phyloP scores from a whole-genome alignment of 2,797 vertebrate genomes.

The Vireo griseus region DNA sequence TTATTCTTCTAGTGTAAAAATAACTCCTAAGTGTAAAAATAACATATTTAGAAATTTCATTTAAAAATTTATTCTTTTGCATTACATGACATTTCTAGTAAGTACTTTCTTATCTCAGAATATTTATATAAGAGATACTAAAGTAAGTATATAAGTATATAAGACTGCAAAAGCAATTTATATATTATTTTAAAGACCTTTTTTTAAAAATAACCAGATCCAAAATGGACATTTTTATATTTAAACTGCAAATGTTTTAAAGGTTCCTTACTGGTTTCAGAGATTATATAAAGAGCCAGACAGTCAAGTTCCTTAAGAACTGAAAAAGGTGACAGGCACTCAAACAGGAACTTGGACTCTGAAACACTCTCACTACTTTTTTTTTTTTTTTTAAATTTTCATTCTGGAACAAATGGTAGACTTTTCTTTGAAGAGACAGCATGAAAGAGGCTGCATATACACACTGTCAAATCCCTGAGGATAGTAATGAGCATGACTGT shows the following conservation, averaged over 20 bases:
- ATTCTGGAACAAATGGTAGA: background rate
- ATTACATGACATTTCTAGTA: background rate
- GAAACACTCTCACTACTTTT: background rate
- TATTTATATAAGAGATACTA: background rate
- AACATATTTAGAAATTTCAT: background rate
- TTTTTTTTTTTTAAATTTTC: background rate
- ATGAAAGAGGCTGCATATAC: background rate
- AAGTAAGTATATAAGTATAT: background rate
- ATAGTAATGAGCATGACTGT: background rate
- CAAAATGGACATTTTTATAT: background rate
- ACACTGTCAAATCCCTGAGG: background rate
- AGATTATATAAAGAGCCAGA: background rate
- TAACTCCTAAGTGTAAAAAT: background rate
- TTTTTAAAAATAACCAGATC: background rate
- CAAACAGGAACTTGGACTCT: fast-evolving
- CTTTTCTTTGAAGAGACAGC: background rate
- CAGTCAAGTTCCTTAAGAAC: background rate
- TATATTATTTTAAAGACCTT: background rate
- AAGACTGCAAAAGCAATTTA: background rate
- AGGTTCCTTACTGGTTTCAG: background rate
- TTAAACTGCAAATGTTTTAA: background rate
- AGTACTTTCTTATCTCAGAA: background rate
- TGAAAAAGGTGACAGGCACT: background rate
- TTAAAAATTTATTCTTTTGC: background rate
- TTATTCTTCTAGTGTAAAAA: no score